Evolutionary conservation across 2,888 invertebrate genomes (phyloP), one percentile per base, ranked within the genome.

Genomic region (Diadegma fenestrale): DNA sequence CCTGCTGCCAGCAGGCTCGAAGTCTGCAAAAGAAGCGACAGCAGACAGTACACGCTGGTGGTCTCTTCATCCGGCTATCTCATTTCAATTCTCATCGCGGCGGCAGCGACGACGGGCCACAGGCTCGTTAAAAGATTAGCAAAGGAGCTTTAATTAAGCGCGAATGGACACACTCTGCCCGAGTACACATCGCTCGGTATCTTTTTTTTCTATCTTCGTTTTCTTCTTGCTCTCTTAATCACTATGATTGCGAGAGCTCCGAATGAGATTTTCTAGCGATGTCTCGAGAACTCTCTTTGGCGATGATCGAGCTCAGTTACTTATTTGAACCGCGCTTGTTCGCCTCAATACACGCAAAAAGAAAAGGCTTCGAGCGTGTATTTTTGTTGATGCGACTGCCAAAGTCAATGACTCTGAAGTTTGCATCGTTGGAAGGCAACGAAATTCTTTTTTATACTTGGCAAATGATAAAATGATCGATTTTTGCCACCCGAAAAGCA

Each of bases 81-180:
- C 64, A 78, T 86, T 86, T 85, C 79, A 85, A 86, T 85, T 85
- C 82, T 83, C 83, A 80, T 81, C 37, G 82, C 76, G 43, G 82
- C 76, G 43, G 76, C 66, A 80, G 82, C 69, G 73, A 78, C 80
- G 72, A 51, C 80, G 48, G 78, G 72, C 83, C 77, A 77, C 77
- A 63, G 71, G 75, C 75, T 88, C 87, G 87, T 87, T 88, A 87
- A 84, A 84, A 81, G 86, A 88, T 88, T 85, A 85, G 87, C 83
- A 63, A 77, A 73, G 87, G 58, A 85, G 86, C 75, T 85, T 85
- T 86, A 87, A 86, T 87, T 86, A 85, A 81, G 80, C 85, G 86
- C 81, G 68, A 79, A 86, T 75, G 72, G 80, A 82, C 84, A 66
- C 61, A 58, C 63, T 51, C 41, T 45, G 54, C 63, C 68, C 22